phyloP scores from a whole-genome alignment of 2,797 vertebrate genomes.

The Mycteria americana region DNA sequence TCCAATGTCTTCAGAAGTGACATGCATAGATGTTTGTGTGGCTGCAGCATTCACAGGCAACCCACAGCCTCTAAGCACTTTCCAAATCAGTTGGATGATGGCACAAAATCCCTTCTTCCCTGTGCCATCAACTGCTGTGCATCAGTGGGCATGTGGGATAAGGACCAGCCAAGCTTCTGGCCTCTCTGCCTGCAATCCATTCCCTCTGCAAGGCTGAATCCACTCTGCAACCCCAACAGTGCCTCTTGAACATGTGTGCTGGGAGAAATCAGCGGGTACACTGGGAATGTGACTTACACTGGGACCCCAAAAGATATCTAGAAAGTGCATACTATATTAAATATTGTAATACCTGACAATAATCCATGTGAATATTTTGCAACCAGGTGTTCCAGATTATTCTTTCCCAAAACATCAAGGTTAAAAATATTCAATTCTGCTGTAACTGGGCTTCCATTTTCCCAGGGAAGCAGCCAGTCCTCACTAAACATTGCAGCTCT shows the following conservation, averaged over 20 bases:
- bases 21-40: neutral
- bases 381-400: neutral
- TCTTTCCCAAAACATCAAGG: neutral
- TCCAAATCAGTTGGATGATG: neutral
- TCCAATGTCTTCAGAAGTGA: neutral
- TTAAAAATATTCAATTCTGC: neutral
- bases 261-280: neutral
- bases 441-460: neutral
- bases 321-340: neutral
- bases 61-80: neutral
- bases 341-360: neutral
- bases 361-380: neutral
- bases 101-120: neutral
- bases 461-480: neutral
- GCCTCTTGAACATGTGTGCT: neutral
- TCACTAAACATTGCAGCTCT: neutral
- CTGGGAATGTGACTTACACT: neutral
- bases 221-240: neutral
- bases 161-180: neutral
- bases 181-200: neutral
- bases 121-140: neutral
- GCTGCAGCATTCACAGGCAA: neutral
- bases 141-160: neutral
- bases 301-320: neutral
- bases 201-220: neutral